These are phyloP conservation scores for Microcebus tavaratra DNA, from an alignment of 2,113 vertebrate species.

Conservation along the genomic window DNA sequence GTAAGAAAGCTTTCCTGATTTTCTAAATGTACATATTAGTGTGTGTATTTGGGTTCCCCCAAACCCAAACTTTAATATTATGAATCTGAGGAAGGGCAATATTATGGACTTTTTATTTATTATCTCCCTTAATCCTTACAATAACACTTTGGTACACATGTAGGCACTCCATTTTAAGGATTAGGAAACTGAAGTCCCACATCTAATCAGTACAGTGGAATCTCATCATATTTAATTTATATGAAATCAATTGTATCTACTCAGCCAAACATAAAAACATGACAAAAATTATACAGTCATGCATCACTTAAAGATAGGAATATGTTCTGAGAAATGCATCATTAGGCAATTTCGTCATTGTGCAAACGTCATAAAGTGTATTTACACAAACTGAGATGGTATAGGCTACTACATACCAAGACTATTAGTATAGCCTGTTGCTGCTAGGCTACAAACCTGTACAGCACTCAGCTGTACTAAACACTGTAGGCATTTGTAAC, in stretches of 20 bases:
- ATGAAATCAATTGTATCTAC: neutral
- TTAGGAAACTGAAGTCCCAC: neutral
- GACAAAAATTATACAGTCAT: neutral
- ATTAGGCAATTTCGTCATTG: neutral
- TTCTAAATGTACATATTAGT: constrained; percentile 6
- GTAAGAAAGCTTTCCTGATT: neutral
- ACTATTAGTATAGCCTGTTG: neutral
- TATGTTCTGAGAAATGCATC: neutral
- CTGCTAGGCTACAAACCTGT: neutral
- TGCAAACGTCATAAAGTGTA: neutral
- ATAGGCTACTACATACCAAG: neutral
- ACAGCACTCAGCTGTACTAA: neutral
- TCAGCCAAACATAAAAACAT: neutral
- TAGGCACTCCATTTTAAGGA: neutral
- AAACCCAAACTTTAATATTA: neutral
- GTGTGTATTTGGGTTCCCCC: neutral
- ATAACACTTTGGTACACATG: neutral
- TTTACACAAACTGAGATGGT: neutral
- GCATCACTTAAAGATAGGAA: neutral
- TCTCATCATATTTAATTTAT: neutral
- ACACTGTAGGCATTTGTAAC: neutral
- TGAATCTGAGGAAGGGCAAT: neutral
- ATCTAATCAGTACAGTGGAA: neutral
- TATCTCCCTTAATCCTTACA: neutral
- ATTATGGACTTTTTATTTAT: neutral